Conservation (phyloP, 2,888 invertebrate genomes). For the Endomychus coccineus region DNA sequence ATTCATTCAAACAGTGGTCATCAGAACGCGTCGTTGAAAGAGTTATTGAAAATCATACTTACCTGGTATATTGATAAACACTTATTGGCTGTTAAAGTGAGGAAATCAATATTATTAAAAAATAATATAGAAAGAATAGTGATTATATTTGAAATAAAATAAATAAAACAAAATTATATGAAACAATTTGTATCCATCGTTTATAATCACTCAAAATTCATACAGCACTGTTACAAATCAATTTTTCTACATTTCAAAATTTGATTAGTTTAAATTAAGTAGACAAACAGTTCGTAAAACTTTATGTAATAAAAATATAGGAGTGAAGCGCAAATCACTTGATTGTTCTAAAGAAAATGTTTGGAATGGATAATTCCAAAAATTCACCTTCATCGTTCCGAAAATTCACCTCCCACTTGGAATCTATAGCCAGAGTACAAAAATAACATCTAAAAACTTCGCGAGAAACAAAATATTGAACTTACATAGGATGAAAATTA, state of each 20-base stretch:
- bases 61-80: too few species aligned
- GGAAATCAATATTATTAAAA: too few species aligned
- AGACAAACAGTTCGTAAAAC: slow-evolving; percentile 34
- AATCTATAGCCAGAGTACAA: neutral
- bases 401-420: neutral
- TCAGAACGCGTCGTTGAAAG: too few species aligned
- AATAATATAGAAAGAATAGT: too few species aligned
- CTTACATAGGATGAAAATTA: too few species aligned
- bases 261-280: slow-evolving; percentile 31
- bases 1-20: too few species aligned
- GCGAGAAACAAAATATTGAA: too few species aligned
- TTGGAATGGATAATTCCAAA: slow-evolving; percentile 39
- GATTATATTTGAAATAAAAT: too few species aligned
- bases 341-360: slow-evolving; percentile 22
- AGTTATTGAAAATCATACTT: too few species aligned
- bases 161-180: slow-evolving; percentile 38
- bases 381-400: slow-evolving; percentile 14
- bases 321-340: slow-evolving; percentile 10
- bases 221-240: slow-evolving; percentile 44
- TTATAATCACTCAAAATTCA: slow-evolving; percentile 43
- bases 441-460: too few species aligned
- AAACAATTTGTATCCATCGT: slow-evolving; percentile 45
- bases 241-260: slow-evolving; percentile 37
- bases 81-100: too few species aligned
- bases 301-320: slow-evolving; percentile 34